Evolutionary conservation across 2,888 invertebrate species (phyloP).

Genomic region (Rhagonycha lutea): DNA sequence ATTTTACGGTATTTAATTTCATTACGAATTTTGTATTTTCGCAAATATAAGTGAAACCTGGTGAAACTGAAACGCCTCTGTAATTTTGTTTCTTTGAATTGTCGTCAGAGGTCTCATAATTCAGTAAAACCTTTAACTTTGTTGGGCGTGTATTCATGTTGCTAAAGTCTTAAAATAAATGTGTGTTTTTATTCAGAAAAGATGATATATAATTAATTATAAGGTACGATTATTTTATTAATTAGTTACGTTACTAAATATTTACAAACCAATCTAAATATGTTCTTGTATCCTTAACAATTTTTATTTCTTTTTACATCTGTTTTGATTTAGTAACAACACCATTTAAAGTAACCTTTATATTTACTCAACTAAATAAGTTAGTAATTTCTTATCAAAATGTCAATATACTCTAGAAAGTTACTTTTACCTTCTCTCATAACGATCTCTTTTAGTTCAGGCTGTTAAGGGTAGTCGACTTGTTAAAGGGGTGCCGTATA

Average conservation of each 20-base stretch:
- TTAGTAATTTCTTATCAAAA: background rate
- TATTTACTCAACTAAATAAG: background rate
- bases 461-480: slow-evolving; percentile 10
- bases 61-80: slow-evolving; percentile 33
- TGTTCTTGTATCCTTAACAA: slow-evolving; percentile 27
- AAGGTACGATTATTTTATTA: slow-evolving; percentile 40
- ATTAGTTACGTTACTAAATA: background rate
- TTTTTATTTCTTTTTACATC: slow-evolving; percentile 43
- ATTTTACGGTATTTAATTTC: background rate
- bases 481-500: slow-evolving; percentile 1
- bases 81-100: slow-evolving; percentile 12
- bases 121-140: slow-evolving; percentile 49
- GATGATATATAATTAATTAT: slow-evolving; percentile 43
- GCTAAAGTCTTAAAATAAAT: slow-evolving; percentile 44
- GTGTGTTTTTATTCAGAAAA: slow-evolving; percentile 51
- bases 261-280: background rate
- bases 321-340: slow-evolving; percentile 39
- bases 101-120: slow-evolving; percentile 43
- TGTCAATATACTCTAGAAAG: background rate
- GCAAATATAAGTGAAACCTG: slow-evolving; percentile 17
- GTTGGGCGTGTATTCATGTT: slow-evolving; percentile 52
- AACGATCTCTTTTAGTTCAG: background rate
- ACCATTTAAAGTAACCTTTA: slow-evolving; percentile 22
- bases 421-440: background rate
- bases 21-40: background rate